Evolutionary conservation across 1,140 invertebrate species (phyloP).

Genomic region (Drosophila teissieri): DNA sequence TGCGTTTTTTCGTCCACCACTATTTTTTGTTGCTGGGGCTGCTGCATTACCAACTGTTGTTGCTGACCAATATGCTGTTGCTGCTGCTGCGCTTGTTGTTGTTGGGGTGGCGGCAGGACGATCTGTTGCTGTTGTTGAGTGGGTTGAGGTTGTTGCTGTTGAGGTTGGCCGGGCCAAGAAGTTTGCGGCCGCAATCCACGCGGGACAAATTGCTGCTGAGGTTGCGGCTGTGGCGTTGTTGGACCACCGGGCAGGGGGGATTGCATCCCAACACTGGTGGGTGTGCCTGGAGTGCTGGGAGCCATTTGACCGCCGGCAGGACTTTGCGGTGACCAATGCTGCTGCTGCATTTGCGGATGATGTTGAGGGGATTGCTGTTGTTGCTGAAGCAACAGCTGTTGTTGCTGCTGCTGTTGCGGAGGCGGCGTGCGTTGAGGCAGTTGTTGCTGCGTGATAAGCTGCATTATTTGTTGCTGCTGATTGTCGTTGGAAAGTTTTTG

Average conservation of each 20-base stretch:
- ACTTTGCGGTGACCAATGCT: slow-evolving; percentile 72
- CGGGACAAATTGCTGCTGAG: slow-evolving; percentile 63
- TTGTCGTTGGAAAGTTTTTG: slow-evolving; percentile 50
- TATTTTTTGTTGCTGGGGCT: slow-evolving; percentile 88
- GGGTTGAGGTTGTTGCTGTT: slow-evolving; percentile 61
- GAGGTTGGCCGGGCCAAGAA: slow-evolving; percentile 63
- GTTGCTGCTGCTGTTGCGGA: slow-evolving; percentile 69
- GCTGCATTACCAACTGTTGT: slow-evolving; percentile 74
- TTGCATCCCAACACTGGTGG: slow-evolving; percentile 75
- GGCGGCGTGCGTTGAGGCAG: slow-evolving; percentile 69
- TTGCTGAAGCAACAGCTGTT: slow-evolving; percentile 57
- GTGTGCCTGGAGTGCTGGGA: slow-evolving; percentile 68
- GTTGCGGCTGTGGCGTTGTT: slow-evolving; percentile 62
- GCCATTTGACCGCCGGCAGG: slow-evolving; percentile 64
- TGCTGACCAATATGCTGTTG: slow-evolving; percentile 74
- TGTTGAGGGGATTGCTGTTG: slow-evolving; percentile 78
- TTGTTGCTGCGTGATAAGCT: slow-evolving; percentile 81
- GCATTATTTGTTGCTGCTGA: slow-evolving; percentile 75
- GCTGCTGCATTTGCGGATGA: slow-evolving; percentile 65
- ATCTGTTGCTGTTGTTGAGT: slow-evolving; percentile 63
- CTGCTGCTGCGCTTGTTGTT: slow-evolving; percentile 80
- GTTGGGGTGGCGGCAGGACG: slow-evolving; percentile 72
- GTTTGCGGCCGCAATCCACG: slow-evolving; percentile 69
- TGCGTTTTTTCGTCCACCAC: slow-evolving; percentile 92
- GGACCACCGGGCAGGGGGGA: slow-evolving; percentile 71